A percentile compares a stretch with the other conserved stretches of the same genome.
phyloP scores from a whole-genome alignment of 2,797 vertebrate species.

The Hemitrygon akajei region DNA sequence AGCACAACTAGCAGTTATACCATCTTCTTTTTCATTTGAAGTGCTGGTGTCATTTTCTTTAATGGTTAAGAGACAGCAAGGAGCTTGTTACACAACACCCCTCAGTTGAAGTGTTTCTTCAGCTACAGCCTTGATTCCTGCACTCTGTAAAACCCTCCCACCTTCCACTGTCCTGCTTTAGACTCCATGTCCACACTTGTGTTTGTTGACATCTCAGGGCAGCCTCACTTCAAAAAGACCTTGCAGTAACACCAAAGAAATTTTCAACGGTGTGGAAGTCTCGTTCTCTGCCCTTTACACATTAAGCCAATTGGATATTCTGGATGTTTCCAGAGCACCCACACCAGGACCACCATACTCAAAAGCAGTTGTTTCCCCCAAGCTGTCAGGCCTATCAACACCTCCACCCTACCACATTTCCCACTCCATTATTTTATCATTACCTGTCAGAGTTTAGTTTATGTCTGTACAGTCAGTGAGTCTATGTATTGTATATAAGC shows the following conservation, averaged over 20 bases:
- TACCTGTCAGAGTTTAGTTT: too few relatives aligned
- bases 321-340: too few relatives aligned
- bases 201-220: not conserved
- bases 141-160: not conserved
- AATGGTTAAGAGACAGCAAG: not conserved
- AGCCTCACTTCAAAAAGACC: not conserved
- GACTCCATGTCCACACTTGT: not conserved
- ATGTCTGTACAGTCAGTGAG: too few relatives aligned
- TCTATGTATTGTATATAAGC: too few relatives aligned
- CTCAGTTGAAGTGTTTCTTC: not conserved
- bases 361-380: too few relatives aligned
- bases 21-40: not conserved
- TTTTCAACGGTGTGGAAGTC: not conserved
- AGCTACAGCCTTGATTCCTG: not conserved
- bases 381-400: too few relatives aligned
- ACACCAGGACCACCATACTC: too few relatives aligned
- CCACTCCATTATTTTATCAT: too few relatives aligned
- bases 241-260: conserved; percentile 1
- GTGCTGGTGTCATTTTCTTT: not conserved
- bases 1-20: not conserved
- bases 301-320: not conserved
- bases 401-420: too few relatives aligned
- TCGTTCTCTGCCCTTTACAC: not conserved
- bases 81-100: not conserved
- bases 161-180: not conserved